Conservation (phyloP, 2,797 vertebrate genomes). For the Rhabdomys pumilio region DNA sequence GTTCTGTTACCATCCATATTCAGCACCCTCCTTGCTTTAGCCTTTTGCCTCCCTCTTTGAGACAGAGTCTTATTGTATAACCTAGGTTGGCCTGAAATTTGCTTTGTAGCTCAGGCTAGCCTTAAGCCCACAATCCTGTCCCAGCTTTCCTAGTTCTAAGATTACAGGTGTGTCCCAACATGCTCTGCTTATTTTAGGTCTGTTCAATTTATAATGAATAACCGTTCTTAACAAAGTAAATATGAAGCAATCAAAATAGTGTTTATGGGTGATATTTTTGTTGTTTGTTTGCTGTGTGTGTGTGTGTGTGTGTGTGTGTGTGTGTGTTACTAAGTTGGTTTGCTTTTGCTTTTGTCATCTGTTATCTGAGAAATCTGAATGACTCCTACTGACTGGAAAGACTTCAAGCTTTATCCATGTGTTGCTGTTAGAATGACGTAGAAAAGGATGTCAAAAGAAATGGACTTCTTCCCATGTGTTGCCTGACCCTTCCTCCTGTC, state of each 20-base stretch:
- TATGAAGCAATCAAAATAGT: not conserved
- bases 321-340: not conserved
- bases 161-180: not conserved
- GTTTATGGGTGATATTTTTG: not conserved
- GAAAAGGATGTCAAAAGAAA: not conserved
- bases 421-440: not conserved
- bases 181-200: not conserved
- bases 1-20: not conserved
- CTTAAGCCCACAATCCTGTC: not conserved
- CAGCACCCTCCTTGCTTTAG: not conserved
- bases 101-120: not conserved
- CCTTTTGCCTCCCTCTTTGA: not conserved
- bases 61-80: not conserved
- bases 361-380: not conserved
- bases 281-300: not conserved
- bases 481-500: not conserved
- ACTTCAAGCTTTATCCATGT: not conserved
- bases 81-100: not conserved
- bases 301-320: not conserved
- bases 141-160: not conserved
- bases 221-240: not conserved
- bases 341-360: not conserved
- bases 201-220: conserved; percentile 1
- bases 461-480: not conserved
- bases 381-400: not conserved